phyloP scores from a whole-genome alignment of 2,113 vertebrate species.

The Morone chrysops region DNA sequence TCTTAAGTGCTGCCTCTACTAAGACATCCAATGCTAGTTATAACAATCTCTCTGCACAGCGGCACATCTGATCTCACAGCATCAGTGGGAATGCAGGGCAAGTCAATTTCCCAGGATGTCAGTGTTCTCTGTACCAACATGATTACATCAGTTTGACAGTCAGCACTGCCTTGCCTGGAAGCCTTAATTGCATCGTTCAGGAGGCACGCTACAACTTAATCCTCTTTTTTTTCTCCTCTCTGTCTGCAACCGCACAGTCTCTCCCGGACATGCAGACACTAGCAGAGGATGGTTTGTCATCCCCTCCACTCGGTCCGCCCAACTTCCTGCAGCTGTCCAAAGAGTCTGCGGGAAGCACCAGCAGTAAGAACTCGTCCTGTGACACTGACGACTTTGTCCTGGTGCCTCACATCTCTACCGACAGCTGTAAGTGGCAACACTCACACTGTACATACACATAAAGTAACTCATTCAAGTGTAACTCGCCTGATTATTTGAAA shows the following conservation, averaged over 20 bases:
- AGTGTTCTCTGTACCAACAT: conserved; percentile 30
- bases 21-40: conserved; percentile 1
- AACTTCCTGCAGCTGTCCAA: conserved; percentile 97
- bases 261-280: conserved; percentile 96
- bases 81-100: conserved; percentile 21
- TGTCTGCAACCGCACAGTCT: conserved; percentile 79
- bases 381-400: conserved; percentile 98
- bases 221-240: background rate
- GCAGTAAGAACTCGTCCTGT: conserved; percentile 95
- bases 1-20: background rate
- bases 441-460: background rate
- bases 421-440: conserved; percentile 75
- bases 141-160: conserved; percentile 54
- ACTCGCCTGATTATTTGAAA: background rate
- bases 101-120: conserved; percentile 43
- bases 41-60: background rate
- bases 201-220: conserved; percentile 20
- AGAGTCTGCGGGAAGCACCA: conserved; percentile 95
- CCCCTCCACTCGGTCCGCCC: conserved; percentile 93
- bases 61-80: background rate
- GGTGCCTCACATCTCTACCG: conserved; percentile 93
- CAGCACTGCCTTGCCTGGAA: conserved; percentile 36
- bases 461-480: background rate
- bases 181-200: conserved; percentile 46
- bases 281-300: conserved; percentile 92